Evolutionary conservation across 2,113 vertebrate species (phyloP).

Genomic region (Semnornis frantzii): DNA sequence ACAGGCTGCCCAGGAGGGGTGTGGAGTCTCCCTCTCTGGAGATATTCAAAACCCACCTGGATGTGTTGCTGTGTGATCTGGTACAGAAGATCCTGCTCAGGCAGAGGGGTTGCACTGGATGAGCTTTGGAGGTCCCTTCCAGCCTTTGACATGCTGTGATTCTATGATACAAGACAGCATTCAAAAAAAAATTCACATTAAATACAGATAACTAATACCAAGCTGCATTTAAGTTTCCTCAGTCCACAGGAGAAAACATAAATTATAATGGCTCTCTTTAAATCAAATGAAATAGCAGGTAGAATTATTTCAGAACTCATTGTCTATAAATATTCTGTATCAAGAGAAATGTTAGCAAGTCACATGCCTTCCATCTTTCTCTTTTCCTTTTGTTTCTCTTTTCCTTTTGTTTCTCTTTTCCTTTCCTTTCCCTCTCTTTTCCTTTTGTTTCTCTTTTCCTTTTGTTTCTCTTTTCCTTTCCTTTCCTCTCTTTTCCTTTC

Average conservation of each 20-base stretch:
- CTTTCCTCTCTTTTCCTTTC: too few relatives aligned
- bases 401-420: too few relatives aligned
- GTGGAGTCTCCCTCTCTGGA: too few relatives aligned
- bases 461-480: background rate
- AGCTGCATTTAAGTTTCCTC: background rate
- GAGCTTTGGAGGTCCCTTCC: too few relatives aligned
- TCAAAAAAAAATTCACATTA: background rate
- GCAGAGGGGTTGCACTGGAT: too few relatives aligned
- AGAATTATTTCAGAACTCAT: background rate
- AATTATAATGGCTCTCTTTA: background rate
- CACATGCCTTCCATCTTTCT: background rate
- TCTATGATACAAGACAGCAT: background rate
- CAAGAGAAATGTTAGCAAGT: background rate
- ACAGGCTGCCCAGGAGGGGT: too few relatives aligned
- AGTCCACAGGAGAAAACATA: background rate
- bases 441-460: too few relatives aligned
- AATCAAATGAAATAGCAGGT: background rate
- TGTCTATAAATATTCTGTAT: background rate
- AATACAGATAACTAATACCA: background rate
- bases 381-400: too few relatives aligned
- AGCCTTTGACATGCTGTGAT: background rate
- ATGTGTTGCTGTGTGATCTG: too few relatives aligned
- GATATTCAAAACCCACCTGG: too few relatives aligned
- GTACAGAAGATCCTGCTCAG: too few relatives aligned
- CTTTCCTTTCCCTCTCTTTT: too few relatives aligned